Percentiles rank a stretch among this genome's conserved stretches.
These are phyloP conservation scores for Scomber colias DNA, from an alignment of 2,113 vertebrate species.

Conservation along the genomic window DNA sequence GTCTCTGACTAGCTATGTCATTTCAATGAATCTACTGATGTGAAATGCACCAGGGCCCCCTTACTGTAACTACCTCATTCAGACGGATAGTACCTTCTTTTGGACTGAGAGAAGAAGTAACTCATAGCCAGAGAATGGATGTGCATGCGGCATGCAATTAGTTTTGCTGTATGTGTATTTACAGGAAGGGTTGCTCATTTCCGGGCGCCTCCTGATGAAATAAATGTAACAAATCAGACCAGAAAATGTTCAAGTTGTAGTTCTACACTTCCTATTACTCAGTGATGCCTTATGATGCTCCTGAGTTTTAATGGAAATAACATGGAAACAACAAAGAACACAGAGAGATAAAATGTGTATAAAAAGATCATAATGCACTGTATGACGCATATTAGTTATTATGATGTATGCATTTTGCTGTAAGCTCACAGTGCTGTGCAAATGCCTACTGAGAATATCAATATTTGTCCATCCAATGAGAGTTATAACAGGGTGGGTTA, in stretches of 20 bases:
- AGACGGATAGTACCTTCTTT: conserved; percentile 22
- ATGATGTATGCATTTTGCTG: neutral
- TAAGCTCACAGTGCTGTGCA: neutral
- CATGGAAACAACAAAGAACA: neutral
- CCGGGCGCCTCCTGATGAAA: conserved; percentile 13
- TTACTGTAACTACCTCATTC: conserved; percentile 41
- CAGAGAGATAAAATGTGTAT: neutral
- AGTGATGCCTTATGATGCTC: conserved; percentile 4
- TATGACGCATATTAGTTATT: neutral
- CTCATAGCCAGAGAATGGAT: conserved; percentile 8
- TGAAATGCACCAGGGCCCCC: conserved; percentile 53
- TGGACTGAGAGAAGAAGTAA: conserved; percentile 23
- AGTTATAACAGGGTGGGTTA: neutral
- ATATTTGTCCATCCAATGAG: neutral
- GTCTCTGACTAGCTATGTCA: conserved; percentile 68
- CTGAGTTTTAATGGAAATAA: conserved; percentile 2
- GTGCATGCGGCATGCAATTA: conserved; percentile 15
- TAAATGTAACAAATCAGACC: conserved; percentile 7
- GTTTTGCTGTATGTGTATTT: conserved; percentile 1
- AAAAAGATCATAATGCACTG: neutral
- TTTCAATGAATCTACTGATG: conserved; percentile 68
- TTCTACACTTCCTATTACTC: neutral
- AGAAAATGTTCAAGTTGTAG: conserved; percentile 7
- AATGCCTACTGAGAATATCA: neutral
- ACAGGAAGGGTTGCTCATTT: conserved; percentile 13